Base-by-base conservation (phyloP, 2,888 invertebrate species). In the Trichopoda pennipes region DNA sequence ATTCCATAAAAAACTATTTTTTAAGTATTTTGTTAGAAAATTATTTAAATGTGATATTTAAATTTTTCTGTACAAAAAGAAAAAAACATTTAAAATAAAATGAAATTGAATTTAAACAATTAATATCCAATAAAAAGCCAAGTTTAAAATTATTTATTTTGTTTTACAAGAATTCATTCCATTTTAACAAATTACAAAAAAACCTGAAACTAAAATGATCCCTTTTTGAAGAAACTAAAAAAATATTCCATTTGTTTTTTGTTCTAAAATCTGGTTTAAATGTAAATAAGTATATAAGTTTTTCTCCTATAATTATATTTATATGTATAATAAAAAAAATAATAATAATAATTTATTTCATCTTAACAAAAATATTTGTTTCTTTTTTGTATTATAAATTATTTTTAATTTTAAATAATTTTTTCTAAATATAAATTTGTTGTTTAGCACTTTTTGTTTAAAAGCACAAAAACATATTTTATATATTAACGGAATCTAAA, bases 371-470 rank as follows among this genome's bases (percentile, higher is more conserved):
- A 44, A 16, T n/a, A n/a, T 28, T 47, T 44, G 23, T 28, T 53
- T 53, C 53, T 16, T 42, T 38, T 38, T 51, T 68, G 51, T 73
- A 61, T 60, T 32, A 61, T 72, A 56, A 72, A 17, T 49, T 47
- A 23, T 56, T 38, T 32, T 38, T 61, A 35, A 69, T 53, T 64
- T 78, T 56, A 38, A 51, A 61, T 38, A 51, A 64, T 47, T 16
- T 14, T 3, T 17, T 44, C n/a, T 19, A 79, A 69, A 66, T n/a
- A 8, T 17, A 23, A 56, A 75, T 56, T 51, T 72, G 53, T 78
- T 74, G 79, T 79, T 58, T 75, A 79, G 79, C 82, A 82, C 82
- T 82, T 79, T 79, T 79, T 82, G 75, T 79, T 82, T 79, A 38
- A 75, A 72, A 82, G 82, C 82, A 82, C 82, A 82, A 79, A 61